A percentile compares a stretch with the other conserved stretches of the same genome.
Conservation (phyloP, 2,888 invertebrate genomes). For the Philonicus albiceps region DNA sequence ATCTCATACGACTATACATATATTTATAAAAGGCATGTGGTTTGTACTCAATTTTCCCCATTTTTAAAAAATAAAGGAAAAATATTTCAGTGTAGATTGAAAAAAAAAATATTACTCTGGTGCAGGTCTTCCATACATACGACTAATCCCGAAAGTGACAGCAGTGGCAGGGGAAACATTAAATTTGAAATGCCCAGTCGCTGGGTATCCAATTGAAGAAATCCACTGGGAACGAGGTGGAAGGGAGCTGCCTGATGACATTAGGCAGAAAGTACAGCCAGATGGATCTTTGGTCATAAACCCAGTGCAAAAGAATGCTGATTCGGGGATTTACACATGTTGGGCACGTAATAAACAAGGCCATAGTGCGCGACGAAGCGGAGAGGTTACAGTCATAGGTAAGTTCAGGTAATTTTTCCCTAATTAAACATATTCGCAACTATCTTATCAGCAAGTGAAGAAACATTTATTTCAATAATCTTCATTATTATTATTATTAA, state of each 20-base stretch:
- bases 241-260: slow-evolving; percentile 78
- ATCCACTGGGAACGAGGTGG: slow-evolving; percentile 82
- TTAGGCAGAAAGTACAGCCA: slow-evolving; percentile 76
- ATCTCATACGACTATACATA: no score
- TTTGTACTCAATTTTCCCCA: no score
- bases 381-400: slow-evolving; percentile 81
- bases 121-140: slow-evolving; percentile 78
- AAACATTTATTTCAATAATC: not conserved
- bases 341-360: slow-evolving; percentile 81
- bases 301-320: slow-evolving; percentile 77
- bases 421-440: not conserved
- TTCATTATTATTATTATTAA: not conserved
- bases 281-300: slow-evolving; percentile 79
- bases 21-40: no score
- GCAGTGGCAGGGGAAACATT: slow-evolving; percentile 81
- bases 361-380: slow-evolving; percentile 75
- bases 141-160: slow-evolving; percentile 81
- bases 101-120: not conserved
- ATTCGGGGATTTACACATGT: slow-evolving; percentile 82
- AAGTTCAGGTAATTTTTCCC: slow-evolving; percentile 57
- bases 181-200: slow-evolving; percentile 80
- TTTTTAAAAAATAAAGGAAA: not conserved
- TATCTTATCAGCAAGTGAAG: not conserved
- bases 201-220: slow-evolving; percentile 82
- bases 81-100: not conserved